phyloP scores from a whole-genome alignment of 1,140 invertebrate genomes.

The Temnothorax nylanderi region DNA sequence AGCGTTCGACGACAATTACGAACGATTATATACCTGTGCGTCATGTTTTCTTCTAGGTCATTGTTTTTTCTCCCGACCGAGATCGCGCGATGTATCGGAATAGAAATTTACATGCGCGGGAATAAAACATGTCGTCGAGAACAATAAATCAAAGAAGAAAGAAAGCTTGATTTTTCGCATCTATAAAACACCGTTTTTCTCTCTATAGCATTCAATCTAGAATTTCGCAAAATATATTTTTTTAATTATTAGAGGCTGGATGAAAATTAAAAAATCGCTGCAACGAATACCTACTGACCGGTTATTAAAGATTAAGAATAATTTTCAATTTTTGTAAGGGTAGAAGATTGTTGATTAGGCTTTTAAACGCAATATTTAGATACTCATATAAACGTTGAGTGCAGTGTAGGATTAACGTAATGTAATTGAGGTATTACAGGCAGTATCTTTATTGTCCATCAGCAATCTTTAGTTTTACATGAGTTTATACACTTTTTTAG shows the following conservation, averaged over 20 bases:
- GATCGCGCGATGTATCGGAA: constrained; percentile 7
- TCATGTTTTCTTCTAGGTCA: neutral
- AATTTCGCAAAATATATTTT: neutral
- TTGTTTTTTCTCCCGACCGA: neutral
- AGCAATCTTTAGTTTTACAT: neutral
- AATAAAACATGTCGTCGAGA: neutral
- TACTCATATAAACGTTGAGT: neutral
- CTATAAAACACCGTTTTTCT: neutral
- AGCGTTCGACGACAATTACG: constrained; percentile 11
- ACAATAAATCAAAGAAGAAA: neutral
- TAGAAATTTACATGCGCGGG: constrained; percentile 13
- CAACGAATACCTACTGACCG: no score
- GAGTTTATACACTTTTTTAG: neutral
- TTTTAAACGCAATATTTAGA: neutral
- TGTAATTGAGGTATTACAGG: neutral
- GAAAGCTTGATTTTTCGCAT: neutral
- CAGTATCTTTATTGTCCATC: neutral
- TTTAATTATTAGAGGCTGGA: neutral
- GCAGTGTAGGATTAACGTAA: neutral
- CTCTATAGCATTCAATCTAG: neutral
- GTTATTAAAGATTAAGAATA: neutral
- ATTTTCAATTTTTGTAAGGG: neutral
- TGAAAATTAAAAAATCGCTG: neutral
- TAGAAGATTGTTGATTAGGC: neutral
- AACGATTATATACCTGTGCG: neutral